A percentile compares a stretch with the other conserved stretches of the same genome.
These are phyloP conservation scores for Bucco capensis DNA, from an alignment of 2,113 vertebrate genomes.

Conservation along the genomic window DNA sequence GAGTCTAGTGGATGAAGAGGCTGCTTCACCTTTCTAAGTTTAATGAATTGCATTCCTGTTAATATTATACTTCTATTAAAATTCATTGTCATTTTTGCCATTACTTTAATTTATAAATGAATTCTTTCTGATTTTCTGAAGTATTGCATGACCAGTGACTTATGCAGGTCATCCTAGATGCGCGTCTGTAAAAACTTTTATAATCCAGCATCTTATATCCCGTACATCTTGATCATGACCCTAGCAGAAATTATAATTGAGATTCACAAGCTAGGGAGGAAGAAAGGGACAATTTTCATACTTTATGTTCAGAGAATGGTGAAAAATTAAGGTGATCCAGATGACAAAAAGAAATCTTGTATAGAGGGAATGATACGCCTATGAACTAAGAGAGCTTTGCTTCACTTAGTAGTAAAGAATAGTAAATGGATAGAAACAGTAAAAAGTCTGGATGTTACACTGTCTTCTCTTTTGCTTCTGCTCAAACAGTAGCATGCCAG, in stretches of 20 bases:
- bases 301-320: neutral
- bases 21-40: neutral
- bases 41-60: slow-evolving; percentile 14
- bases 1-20: neutral
- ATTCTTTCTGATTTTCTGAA: slow-evolving; percentile 27
- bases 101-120: slow-evolving; percentile 28
- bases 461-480: neutral
- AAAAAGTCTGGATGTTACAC: neutral
- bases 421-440: neutral
- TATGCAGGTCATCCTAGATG: neutral
- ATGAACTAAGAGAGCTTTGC: neutral
- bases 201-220: neutral
- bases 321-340: neutral
- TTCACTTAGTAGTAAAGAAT: neutral
- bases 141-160: neutral
- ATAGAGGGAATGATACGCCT: neutral
- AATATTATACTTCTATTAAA: slow-evolving; percentile 21
- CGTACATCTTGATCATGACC: neutral
- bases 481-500: neutral
- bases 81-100: slow-evolving; percentile 5
- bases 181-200: neutral
- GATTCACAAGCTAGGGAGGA: neutral
- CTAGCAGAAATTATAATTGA: neutral
- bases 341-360: neutral
- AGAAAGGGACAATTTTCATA: neutral